Evolutionary conservation across 2,113 vertebrate species (phyloP).

Genomic region (Junco hyemalis): DNA sequence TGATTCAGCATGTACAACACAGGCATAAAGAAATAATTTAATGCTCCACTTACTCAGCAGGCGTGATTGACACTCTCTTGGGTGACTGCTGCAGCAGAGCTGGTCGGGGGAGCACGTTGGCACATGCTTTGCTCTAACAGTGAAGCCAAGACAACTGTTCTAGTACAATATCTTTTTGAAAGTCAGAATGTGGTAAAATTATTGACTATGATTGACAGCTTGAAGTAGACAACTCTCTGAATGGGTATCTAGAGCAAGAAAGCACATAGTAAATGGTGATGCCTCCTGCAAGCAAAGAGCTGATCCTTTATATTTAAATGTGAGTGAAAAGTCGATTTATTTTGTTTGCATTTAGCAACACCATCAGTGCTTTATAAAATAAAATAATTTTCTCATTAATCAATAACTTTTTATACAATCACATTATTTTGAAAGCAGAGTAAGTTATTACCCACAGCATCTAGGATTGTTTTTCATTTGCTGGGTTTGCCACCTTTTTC

Average conservation of each 20-base stretch:
- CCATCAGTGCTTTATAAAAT: slow-evolving; percentile 48
- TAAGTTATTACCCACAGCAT: background rate
- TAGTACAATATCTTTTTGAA: background rate
- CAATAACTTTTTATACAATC: background rate
- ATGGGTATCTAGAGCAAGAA: background rate
- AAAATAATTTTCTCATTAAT: slow-evolving; percentile 33
- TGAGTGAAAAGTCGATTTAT: slow-evolving; percentile 30
- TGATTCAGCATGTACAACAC: slow-evolving; percentile 54
- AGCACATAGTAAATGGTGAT: background rate
- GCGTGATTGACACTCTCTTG: slow-evolving; percentile 24
- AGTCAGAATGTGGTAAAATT: background rate
- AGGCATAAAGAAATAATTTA: slow-evolving; percentile 48
- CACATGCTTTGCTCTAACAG: background rate
- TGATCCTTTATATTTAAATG: slow-evolving; percentile 3
- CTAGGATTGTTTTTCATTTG: background rate
- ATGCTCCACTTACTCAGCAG: slow-evolving; percentile 52
- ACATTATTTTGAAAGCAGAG: background rate
- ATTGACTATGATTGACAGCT: slow-evolving; percentile 18
- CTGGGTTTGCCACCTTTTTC: background rate
- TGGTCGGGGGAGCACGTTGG: background rate
- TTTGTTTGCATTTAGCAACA: slow-evolving; percentile 33
- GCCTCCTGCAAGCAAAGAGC: slow-evolving; percentile 18
- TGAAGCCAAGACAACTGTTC: slow-evolving; percentile 31
- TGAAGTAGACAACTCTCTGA: background rate
- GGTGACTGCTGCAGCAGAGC: background rate